phyloP scores from a whole-genome alignment of 1,140 invertebrate genomes.

The Nomia melanderi region DNA sequence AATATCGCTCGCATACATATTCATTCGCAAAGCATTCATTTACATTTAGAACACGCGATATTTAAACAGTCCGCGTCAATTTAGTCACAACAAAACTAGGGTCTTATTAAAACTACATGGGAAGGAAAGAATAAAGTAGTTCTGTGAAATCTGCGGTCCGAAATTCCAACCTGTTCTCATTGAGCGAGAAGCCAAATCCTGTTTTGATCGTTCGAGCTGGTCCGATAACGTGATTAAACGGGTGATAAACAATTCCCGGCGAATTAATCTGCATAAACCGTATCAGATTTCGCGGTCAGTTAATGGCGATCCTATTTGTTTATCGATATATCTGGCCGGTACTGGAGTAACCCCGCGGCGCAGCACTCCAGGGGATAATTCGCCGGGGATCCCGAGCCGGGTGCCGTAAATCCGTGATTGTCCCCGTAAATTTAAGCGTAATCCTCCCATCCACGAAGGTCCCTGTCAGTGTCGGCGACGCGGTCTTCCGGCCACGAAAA shows the following conservation, averaged over 20 bases:
- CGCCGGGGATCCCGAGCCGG: conserved; percentile 14
- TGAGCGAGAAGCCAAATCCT: neutral
- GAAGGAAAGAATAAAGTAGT: too few species aligned
- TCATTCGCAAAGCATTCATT: too few species aligned
- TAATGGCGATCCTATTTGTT: conserved; percentile 21
- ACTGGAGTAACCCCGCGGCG: neutral
- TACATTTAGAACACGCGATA: too few species aligned
- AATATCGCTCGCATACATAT: too few species aligned
- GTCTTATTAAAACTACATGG: too few species aligned
- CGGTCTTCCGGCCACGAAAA: neutral
- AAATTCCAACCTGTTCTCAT: too few species aligned
- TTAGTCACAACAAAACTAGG: too few species aligned
- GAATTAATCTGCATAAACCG: conserved; percentile 3
- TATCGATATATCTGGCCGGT: conserved; percentile 13
- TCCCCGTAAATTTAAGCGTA: conserved; percentile 38
- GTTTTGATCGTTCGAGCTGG: neutral
- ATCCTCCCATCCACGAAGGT: neutral
- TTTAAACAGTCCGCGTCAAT: too few species aligned
- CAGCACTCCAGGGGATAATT: conserved; percentile 27
- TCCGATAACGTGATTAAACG: neutral
- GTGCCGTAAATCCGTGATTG: conserved; percentile 32
- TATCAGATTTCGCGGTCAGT: conserved; percentile 18
- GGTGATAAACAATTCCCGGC: neutral
- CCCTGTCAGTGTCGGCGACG: neutral
- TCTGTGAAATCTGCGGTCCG: too few species aligned